These are phyloP conservation scores for Sepiola atlantica DNA, from an alignment of 2,888 invertebrate species.

Conservation along the genomic window DNA sequence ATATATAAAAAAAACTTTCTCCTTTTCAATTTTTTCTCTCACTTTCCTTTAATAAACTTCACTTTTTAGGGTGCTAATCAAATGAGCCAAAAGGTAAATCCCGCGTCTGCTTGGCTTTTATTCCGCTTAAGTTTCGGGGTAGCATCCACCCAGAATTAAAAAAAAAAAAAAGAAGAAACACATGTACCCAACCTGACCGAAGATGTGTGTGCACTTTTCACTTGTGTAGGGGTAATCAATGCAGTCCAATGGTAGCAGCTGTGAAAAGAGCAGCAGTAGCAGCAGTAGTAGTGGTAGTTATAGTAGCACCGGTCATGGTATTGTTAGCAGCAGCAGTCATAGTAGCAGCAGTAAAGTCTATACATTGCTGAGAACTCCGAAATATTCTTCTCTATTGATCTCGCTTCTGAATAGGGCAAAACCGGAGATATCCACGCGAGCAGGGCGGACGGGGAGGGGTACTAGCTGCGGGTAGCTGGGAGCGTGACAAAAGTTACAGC, in stretches of 20 bases:
- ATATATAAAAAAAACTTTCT: neutral
- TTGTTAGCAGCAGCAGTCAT: neutral
- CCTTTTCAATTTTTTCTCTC: neutral
- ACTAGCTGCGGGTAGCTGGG: neutral
- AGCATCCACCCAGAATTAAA: neutral
- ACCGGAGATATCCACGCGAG: neutral
- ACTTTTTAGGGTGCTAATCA: neutral
- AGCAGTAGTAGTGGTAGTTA: neutral
- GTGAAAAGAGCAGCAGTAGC: neutral
- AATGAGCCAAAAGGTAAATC: neutral
- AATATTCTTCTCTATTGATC: conserved; percentile 8
- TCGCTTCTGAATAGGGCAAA: neutral
- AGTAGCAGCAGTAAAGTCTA: neutral
- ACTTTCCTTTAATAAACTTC: neutral
- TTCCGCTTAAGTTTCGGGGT: neutral
- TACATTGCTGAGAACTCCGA: neutral
- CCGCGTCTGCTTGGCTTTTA: neutral
- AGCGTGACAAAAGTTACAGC: too few species aligned
- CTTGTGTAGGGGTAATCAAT: conserved; percentile 20
- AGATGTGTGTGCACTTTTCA: conserved; percentile 16
- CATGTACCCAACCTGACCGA: conserved; percentile 4
- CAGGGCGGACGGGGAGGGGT: too few species aligned
- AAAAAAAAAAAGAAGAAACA: neutral
- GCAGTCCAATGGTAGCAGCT: conserved; percentile 1
- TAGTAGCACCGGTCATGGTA: neutral